phyloP scores from a whole-genome alignment of 2,797 vertebrate genomes.

The Ispidina picta region DNA sequence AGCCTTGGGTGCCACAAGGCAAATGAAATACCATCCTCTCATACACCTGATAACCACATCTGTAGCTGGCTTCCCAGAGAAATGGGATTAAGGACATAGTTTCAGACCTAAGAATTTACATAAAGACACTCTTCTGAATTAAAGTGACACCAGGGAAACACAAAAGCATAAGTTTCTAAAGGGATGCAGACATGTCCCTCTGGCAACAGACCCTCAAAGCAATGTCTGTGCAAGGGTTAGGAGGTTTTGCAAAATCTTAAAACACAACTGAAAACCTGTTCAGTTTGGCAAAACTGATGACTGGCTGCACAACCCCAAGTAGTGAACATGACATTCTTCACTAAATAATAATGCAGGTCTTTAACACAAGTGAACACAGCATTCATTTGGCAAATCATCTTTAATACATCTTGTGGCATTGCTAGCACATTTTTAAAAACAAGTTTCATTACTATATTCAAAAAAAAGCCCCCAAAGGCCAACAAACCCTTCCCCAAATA shows the following conservation, averaged over 20 bases:
- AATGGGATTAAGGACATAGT: not conserved
- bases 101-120: not conserved
- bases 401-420: slow-evolving; percentile 9
- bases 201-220: accelerated
- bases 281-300: not conserved
- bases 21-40: not conserved
- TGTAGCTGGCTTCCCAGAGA: not conserved
- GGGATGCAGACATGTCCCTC: not conserved
- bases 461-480: not conserved
- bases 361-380: not conserved
- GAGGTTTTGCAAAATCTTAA: not conserved
- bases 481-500: not conserved
- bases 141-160: not conserved
- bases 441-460: not conserved
- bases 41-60: not conserved
- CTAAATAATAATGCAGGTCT: not conserved
- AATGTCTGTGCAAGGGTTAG: not conserved
- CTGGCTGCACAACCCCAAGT: accelerated
- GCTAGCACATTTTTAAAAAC: not conserved
- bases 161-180: not conserved
- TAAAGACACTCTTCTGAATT: not conserved
- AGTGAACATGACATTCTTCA: not conserved
- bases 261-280: not conserved
- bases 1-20: not conserved
- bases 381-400: not conserved